A percentile compares a stretch with the other conserved stretches of the same genome.
Evolutionary conservation across 2,888 invertebrate species (phyloP).

Genomic region (Yponomeuta plumbellus): DNA sequence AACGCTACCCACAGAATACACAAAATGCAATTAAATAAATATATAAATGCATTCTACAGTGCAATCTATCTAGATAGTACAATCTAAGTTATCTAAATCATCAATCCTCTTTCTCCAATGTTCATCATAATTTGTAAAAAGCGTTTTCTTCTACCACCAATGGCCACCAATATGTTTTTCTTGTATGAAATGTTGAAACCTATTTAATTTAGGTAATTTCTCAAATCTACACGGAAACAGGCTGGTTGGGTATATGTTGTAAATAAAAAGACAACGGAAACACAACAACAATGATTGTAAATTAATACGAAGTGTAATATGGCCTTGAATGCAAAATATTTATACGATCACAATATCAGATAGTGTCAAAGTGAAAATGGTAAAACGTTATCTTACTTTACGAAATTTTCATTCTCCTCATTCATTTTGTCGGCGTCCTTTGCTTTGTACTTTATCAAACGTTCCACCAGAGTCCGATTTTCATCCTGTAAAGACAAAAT

Average conservation of each 20-base stretch:
- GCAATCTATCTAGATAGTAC: neutral
- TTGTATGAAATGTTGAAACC: neutral
- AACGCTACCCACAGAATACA: neutral
- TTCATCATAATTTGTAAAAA: neutral
- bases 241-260: neutral
- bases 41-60: neutral
- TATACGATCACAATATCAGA: too few species aligned
- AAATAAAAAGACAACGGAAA: neutral
- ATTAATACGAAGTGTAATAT: too few species aligned
- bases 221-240: neutral
- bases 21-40: neutral
- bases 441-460: constrained; percentile 93
- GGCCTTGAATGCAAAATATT: too few species aligned
- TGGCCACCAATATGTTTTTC: neutral
- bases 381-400: constrained; percentile 80
- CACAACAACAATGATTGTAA: neutral
- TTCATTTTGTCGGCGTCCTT: constrained; percentile 98
- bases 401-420: constrained; percentile 95
- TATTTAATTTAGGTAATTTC: neutral
- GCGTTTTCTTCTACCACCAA: neutral
- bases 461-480: constrained; percentile 88
- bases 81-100: neutral
- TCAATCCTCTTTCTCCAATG: neutral
- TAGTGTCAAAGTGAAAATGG: too few species aligned
- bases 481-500: constrained; percentile 82